Evolutionary conservation across 2,113 vertebrate species (phyloP), one percentile per base, ranked within the genome.

Genomic region (Anser brachyrhynchus): DNA sequence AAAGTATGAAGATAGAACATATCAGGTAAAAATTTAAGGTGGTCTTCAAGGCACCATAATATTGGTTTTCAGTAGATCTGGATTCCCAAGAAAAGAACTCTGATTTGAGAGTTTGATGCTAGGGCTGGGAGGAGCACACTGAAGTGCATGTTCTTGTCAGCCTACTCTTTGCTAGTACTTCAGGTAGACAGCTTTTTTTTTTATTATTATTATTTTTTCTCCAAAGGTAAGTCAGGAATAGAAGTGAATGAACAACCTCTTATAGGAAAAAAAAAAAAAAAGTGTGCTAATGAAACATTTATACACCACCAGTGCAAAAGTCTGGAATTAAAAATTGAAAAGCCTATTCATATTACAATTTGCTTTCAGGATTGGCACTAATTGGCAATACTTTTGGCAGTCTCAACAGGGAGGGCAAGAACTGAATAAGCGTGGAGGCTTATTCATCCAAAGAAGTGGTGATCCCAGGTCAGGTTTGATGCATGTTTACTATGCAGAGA

Each of bases 331-430:
- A 97, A 94, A 97, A 95, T 93, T 93, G 89, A 96, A 93, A 72
- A 73, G 49, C 66, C 72, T 97, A 89, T 92, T 96, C 75, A 37
- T 85, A 93, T 95, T 96, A 89, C 89, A 95, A 71, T 96, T 92
- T 96, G 77, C 81, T 92, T 92, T 92, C 81, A 95, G 92, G 95
- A 97, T 96, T 97, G 96, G 95, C 95, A 97, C 92, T 97, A 97
- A 97, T 91, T 97, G 96, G 95, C 80, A 89, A 54, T 93, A 75
- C 83, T 87, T 80, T 59, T 97, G 96, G 90, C 95, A 97, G 91
- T 49, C 92, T 96, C 93, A 92, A 86, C 9, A 59, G 72, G 54
- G 75, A 97, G 78, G 92, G 67, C 85, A 91, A 89, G 78, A 74
- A 87, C 52, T 74, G 62, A 92, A 17, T 85, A 83, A 87, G 84